Evolutionary conservation across 1,140 invertebrate genomes (phyloP).

Genomic region (Geopemphigus sp.): DNA sequence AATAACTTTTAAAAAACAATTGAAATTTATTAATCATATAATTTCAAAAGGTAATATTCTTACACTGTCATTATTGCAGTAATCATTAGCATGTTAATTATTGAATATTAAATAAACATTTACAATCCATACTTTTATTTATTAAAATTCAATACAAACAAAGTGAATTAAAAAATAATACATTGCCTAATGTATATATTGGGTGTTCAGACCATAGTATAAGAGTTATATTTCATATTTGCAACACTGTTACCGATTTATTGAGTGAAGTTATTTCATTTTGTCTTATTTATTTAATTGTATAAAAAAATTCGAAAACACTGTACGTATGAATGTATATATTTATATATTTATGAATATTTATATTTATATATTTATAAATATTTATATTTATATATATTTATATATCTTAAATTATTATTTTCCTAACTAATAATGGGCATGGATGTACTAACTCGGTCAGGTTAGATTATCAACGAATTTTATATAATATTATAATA

Average conservation of each 20-base stretch:
- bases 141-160: background rate
- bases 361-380: no score
- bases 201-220: background rate
- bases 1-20: background rate
- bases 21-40: background rate
- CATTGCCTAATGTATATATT: background rate
- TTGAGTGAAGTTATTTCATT: constrained; percentile 6
- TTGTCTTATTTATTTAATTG: background rate
- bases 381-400: no score
- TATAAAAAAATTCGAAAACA: constrained; percentile 11
- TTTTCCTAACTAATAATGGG: constrained; percentile 43
- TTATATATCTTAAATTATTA: constrained; percentile 28
- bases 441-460: constrained; percentile 48
- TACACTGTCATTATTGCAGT: background rate
- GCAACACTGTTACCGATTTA: background rate
- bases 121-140: background rate
- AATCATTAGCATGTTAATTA: constrained; percentile 8
- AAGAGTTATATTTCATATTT: background rate
- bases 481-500: background rate
- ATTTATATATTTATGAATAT: no score
- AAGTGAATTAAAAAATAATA: background rate
- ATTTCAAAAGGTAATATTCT: background rate
- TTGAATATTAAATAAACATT: background rate
- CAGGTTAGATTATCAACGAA: constrained; percentile 43
- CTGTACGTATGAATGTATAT: constrained; percentile 8